Evolutionary conservation across 2,797 vertebrate genomes (phyloP).

Genomic region (Epinephelus awoara): DNA sequence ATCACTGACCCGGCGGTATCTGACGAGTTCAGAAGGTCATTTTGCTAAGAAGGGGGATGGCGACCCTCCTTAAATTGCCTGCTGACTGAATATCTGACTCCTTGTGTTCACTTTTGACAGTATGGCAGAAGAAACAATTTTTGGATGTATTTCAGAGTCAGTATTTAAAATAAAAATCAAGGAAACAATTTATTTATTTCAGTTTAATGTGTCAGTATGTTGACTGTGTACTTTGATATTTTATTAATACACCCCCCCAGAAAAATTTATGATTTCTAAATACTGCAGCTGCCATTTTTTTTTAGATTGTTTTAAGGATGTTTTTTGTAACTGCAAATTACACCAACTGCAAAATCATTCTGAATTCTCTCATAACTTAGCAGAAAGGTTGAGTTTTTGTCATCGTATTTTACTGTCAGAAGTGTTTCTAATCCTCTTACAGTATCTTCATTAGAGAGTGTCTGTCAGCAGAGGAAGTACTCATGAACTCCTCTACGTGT

Average conservation of each 20-base stretch:
- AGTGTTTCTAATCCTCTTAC: background rate
- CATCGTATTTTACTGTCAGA: background rate
- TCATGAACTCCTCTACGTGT: background rate
- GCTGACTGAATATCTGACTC: too few species aligned
- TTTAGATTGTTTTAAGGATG: background rate
- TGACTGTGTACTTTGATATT: too few species aligned
- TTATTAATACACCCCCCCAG: background rate
- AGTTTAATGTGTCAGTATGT: too few species aligned
- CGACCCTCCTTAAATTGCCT: too few species aligned
- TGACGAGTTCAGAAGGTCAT: too few species aligned
- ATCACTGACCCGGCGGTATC: too few species aligned
- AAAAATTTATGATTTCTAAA: background rate
- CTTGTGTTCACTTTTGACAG: too few species aligned
- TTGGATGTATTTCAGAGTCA: too few species aligned
- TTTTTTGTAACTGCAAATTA: background rate
- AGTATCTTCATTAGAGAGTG: conserved; percentile 6
- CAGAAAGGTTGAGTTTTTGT: background rate
- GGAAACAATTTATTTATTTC: too few species aligned
- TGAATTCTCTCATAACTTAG: background rate
- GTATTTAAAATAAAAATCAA: too few species aligned
- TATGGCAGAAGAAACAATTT: too few species aligned
- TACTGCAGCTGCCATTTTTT: background rate
- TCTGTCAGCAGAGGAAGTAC: conserved; percentile 19
- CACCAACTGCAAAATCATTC: background rate
- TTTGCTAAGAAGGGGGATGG: too few species aligned